Percentiles rank a stretch among this genome's conserved stretches.
phyloP scores from a whole-genome alignment of 2,113 vertebrate species.

The Glaucidium brasilianum region DNA sequence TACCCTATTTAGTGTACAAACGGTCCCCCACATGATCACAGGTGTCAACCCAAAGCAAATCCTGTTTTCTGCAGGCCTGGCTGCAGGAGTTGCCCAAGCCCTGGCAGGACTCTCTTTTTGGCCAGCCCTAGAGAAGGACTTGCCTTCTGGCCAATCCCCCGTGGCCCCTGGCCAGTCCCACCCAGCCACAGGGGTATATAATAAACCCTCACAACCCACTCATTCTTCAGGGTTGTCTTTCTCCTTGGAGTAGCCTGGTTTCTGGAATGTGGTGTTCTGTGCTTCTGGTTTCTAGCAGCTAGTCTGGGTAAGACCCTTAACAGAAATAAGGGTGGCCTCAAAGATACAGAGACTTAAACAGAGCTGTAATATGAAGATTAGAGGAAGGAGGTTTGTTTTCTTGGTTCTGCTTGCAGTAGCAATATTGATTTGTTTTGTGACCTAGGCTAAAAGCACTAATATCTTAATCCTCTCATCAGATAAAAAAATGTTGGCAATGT shows the following conservation, averaged over 20 bases:
- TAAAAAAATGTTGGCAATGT: neutral
- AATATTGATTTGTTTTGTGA: neutral
- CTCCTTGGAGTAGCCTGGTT: fast-evolving
- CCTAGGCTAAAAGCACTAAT: neutral
- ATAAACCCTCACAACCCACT: neutral
- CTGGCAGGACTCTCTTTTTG: neutral
- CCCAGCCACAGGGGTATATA: neutral
- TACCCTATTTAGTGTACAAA: neutral
- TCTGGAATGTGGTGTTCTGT: too few relatives aligned
- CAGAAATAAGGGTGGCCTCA: neutral
- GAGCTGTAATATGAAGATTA: neutral
- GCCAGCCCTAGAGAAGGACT: neutral
- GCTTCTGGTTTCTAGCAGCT: neutral
- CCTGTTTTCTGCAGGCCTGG: neutral
- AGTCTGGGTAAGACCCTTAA: neutral
- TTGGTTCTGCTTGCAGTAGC: neutral
- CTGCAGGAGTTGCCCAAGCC: neutral
- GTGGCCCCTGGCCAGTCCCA: neutral
- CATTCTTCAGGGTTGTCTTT: fast-evolving
- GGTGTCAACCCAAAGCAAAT: neutral
- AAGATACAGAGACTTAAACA: neutral
- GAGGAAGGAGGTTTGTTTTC: neutral
- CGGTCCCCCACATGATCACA: neutral
- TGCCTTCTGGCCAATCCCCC: neutral
- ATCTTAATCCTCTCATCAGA: neutral